phyloP scores from a whole-genome alignment of 1,140 invertebrate species.

The Anastrepha obliqua region DNA sequence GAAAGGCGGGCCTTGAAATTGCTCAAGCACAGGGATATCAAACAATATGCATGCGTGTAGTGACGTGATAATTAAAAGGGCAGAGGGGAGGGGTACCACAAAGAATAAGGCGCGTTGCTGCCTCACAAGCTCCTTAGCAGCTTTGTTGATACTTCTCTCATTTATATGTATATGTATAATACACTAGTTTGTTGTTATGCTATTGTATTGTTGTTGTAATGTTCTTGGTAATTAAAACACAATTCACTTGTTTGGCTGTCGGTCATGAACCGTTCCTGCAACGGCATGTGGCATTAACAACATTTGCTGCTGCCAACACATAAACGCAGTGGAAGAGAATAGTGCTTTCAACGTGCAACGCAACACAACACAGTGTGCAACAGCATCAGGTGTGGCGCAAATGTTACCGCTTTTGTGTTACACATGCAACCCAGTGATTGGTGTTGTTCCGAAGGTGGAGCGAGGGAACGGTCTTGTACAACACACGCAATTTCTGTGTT shows the following conservation, averaged over 20 bases:
- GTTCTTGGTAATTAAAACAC: slow-evolving; percentile 51
- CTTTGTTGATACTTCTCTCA: neutral
- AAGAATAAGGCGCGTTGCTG: neutral
- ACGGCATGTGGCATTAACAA: slow-evolving; percentile 41
- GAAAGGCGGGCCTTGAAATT: neutral
- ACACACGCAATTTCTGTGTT: slow-evolving; percentile 45
- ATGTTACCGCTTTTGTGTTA: slow-evolving; percentile 46
- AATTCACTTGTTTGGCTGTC: slow-evolving; percentile 44
- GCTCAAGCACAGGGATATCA: neutral
- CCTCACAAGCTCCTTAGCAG: neutral
- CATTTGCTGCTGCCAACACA: slow-evolving; percentile 29
- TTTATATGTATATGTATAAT: neutral
- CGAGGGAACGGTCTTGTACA: neutral
- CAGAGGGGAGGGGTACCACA: neutral
- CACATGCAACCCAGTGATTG: slow-evolving; percentile 43
- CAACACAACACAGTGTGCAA: slow-evolving; percentile 7
- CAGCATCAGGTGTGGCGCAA: slow-evolving; percentile 44
- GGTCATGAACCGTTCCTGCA: slow-evolving; percentile 41
- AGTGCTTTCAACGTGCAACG: slow-evolving; percentile 21
- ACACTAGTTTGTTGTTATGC: neutral
- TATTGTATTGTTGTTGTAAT: slow-evolving; percentile 34
- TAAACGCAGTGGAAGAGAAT: neutral
- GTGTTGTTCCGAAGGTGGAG: neutral
- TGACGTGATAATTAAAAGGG: neutral
- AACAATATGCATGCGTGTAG: neutral